Evolutionary conservation across 2,888 invertebrate genomes (phyloP).

Genomic region (Caenorhabditis panamensis): DNA sequence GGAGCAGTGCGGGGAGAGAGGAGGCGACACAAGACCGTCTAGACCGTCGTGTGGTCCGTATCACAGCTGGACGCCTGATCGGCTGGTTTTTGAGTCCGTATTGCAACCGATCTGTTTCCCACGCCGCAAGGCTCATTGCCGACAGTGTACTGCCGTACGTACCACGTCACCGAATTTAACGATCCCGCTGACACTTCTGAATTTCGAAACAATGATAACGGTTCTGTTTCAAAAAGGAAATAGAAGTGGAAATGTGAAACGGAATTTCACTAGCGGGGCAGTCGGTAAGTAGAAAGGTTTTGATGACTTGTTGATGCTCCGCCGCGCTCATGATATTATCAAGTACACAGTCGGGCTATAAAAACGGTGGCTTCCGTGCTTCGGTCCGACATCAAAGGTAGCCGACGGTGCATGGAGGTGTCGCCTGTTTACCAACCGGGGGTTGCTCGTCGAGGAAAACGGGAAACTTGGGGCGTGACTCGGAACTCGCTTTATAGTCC

Average conservation of each 20-base stretch:
- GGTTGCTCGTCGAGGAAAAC: conserved; percentile 14
- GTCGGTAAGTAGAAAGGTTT: conserved; percentile 57
- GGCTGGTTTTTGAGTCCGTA: neutral
- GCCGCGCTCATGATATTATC: conserved; percentile 52
- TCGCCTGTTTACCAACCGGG: conserved; percentile 55
- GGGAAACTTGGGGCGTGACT: conserved; percentile 18
- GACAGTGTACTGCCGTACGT: neutral
- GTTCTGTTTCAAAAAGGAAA: conserved; percentile 14
- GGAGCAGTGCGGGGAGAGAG: conserved; percentile 18
- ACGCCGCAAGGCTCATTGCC: neutral
- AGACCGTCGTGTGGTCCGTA: neutral
- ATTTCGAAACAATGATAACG: conserved; percentile 43
- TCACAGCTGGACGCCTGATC: neutral
- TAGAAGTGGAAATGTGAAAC: neutral
- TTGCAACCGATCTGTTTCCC: neutral
- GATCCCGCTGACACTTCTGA: conserved; percentile 51
- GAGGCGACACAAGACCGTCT: conserved; percentile 6
- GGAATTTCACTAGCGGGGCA: conserved; percentile 26
- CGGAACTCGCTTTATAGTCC: conserved; percentile 27
- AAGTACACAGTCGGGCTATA: conserved; percentile 53
- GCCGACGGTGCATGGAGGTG: conserved; percentile 56
- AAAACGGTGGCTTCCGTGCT: conserved; percentile 59
- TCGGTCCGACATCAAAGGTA: conserved; percentile 54
- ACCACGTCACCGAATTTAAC: conserved; percentile 40
- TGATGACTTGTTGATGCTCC: conserved; percentile 54